Evolutionary conservation across 1,140 invertebrate genomes (phyloP).

Genomic region (Orius insidiosus): DNA sequence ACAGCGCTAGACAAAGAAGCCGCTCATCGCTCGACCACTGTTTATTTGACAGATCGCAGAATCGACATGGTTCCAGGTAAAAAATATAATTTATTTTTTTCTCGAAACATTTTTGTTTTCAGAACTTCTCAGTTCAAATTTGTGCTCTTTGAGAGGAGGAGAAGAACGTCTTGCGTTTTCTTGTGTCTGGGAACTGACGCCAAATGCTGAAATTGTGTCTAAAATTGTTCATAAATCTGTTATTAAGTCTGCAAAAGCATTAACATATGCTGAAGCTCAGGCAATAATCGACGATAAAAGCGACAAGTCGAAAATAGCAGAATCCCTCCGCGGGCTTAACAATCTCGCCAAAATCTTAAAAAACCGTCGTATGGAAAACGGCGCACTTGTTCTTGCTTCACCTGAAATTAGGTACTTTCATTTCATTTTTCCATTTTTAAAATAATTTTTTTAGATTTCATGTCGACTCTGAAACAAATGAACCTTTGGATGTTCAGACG

Average conservation of each 20-base stretch:
- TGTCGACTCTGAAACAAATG: slow-evolving; percentile 87
- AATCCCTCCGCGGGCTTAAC: slow-evolving; percentile 66
- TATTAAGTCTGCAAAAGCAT: slow-evolving; percentile 68
- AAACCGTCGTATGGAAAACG: slow-evolving; percentile 68
- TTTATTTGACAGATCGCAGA: slow-evolving; percentile 75
- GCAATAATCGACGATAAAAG: slow-evolving; percentile 69
- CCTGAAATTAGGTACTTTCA: slow-evolving; percentile 69
- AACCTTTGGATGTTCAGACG: slow-evolving; percentile 79
- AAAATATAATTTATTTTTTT: too few species aligned
- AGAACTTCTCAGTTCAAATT: slow-evolving; percentile 77
- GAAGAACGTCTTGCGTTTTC: slow-evolving; percentile 83
- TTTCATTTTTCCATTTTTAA: too few species aligned
- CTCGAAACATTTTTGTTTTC: too few species aligned
- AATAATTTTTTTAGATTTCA: slow-evolving; percentile 40
- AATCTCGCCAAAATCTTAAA: slow-evolving; percentile 80
- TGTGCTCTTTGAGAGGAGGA: slow-evolving; percentile 72
- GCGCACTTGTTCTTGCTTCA: slow-evolving; percentile 77
- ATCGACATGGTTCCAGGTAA: slow-evolving; percentile 81
- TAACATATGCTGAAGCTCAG: slow-evolving; percentile 94
- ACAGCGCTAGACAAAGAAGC: slow-evolving; percentile 80
- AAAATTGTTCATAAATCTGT: slow-evolving; percentile 82
- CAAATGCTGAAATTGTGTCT: slow-evolving; percentile 65
- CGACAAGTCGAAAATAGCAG: slow-evolving; percentile 53
- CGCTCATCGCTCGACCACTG: slow-evolving; percentile 67
- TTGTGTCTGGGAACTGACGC: slow-evolving; percentile 78